Base-by-base conservation (phyloP, 2,113 vertebrate genomes). In the Oryzias javanicus region DNA sequence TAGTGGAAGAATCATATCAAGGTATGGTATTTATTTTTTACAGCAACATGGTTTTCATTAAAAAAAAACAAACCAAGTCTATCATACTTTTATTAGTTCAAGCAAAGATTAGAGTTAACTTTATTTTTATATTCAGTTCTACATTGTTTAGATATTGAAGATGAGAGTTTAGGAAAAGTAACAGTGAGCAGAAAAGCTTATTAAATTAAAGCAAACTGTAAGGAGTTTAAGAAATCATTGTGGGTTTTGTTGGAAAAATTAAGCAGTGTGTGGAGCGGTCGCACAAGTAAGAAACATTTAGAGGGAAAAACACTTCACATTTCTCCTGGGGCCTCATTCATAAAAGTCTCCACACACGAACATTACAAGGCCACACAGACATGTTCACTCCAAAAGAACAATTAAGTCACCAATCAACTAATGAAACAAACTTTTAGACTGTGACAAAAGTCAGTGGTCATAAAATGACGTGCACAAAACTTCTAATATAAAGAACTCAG, bases 121-220 rank as follows among this genome's bases (percentile, higher is more conserved):
- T 88, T 86, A 86, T 88, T 89, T 90, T 89, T 89, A 15, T 84
- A 84, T 80, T 81, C 14, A 80, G 76, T 82, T 44, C 62, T 79
- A 76, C 55, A 61, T 78, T 75, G 40, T 49, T 35, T 3, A 35
- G 47, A 72, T 55, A 72, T 82, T 25, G 64, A 49, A 59, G 50
- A 35, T 18, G 20, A 59, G 20, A 60, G 17, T 41, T 22, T 40
- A 29, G 1, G 10, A 45, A 14, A 57, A 1, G 41, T 10, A 22
- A 6, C 4, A 15, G 57, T 49, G 15, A 57, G 55, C 59, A 42
- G 64, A 42, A 60, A 61, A 40, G 4, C 4, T 20, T 53, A 68
- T 54, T 29, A 73, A 60, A 64, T 67, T 16, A 54, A 67, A 54
- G 55, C 40, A 67, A 60, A 44, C 18, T 14, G 18, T 42, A 50